phyloP scores from a whole-genome alignment of 2,113 vertebrate species.

The Epinephelus cyanopodus region DNA sequence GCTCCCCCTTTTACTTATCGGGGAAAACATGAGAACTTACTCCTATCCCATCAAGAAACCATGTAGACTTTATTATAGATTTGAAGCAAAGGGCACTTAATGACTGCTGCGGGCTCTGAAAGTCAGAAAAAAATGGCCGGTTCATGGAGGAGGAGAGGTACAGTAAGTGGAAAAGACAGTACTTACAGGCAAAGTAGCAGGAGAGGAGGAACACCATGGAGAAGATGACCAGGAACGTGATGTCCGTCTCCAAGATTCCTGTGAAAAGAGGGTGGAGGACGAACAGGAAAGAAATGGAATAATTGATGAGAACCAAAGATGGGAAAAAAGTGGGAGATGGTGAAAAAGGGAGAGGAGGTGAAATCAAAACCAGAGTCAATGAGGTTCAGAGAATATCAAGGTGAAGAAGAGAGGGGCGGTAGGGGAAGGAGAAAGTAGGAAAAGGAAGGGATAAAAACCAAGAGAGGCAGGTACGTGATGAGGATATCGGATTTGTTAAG shows the following conservation, averaged over 20 bases:
- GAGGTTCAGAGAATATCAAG: conserved; percentile 23
- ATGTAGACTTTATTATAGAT: conserved; percentile 55
- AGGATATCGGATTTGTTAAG: conserved; percentile 47
- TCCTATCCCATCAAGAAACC: conserved; percentile 67
- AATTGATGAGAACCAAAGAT: conserved; percentile 5
- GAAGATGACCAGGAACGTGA: conserved; percentile 93
- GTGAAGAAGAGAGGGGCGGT: conserved; percentile 1
- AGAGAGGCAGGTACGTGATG: conserved; percentile 25
- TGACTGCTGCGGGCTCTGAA: conserved; percentile 23
- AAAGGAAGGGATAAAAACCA: conserved; percentile 1
- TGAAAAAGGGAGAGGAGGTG: neutral
- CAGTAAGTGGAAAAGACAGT: conserved; percentile 49
- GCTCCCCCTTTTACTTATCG: conserved; percentile 49
- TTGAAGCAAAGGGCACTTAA: conserved; percentile 37
- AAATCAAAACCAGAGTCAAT: conserved; percentile 23
- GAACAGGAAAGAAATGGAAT: conserved; percentile 7
- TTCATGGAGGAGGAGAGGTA: neutral
- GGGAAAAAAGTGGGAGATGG: no score
- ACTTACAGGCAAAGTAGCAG: conserved; percentile 94
- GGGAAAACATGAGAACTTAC: conserved; percentile 70
- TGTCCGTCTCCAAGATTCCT: conserved; percentile 95
- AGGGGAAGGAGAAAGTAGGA: neutral
- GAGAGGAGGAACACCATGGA: conserved; percentile 90
- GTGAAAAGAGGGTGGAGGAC: conserved; percentile 10
- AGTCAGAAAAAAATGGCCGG: conserved; percentile 15